Evolutionary conservation across 2,113 vertebrate genomes (phyloP), one percentile per base, ranked within the genome.

Genomic region (Holacanthus passer): DNA sequence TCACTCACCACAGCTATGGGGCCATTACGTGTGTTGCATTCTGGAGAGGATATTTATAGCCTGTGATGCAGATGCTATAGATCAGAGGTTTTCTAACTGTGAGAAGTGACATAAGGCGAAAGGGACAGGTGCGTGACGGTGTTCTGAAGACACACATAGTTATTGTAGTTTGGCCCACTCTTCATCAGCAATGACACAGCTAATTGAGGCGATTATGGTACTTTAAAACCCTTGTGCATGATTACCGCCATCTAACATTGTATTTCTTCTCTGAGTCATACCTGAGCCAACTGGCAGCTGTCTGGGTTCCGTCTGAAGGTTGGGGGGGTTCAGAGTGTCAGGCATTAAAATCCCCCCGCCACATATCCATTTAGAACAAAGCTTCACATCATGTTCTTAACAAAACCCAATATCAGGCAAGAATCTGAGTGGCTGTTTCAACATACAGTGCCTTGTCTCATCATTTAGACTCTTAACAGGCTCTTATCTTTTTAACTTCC

Each of bases 41-140:
- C 74, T 78, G 62, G 55, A 47, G 50, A 67, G 76, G 69, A 20
- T 91, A 90, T 85, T 88, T 90, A 84, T 91, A 84, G 67, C 24
- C 55, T 17, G 11, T 9, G 20, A 13, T 53, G 70, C 27, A 8
- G 22, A 13, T 53, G 70, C 31, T 70, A 11, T 39, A 56, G 35
- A 19, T 7, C 35, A 63, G 22, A 43, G 60, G 48, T 64, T 79
- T 58, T 41, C 16, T n/a, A 9, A 56, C 2, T 41, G 43, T 8
- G 41, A 53, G 13, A 27, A 62, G 29, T 12, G 20, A 52, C 4
- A 2, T 27, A 0, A 47, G 77, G 31, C 16, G 39, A 59, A 24
- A 74, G 27, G n/a, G n/a, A 69, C 48, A 60, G 48, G 63, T 82
- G 47, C 48, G 47, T 20, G 9, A 10, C 3, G 5, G 31, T 16